Base-by-base conservation (phyloP, 2,113 vertebrate species). In the Eulacestoma nigropectus region DNA sequence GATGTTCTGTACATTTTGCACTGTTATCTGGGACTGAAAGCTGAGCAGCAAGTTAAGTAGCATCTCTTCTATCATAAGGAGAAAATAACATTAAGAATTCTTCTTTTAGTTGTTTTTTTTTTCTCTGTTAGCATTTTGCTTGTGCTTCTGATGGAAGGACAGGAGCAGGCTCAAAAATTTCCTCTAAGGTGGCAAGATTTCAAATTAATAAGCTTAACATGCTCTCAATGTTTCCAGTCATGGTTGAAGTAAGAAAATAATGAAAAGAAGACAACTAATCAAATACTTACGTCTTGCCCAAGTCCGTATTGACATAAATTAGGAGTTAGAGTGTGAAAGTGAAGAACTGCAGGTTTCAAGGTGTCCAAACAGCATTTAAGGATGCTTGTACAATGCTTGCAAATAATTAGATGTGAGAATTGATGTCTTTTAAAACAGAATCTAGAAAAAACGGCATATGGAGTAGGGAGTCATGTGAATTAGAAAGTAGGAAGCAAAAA, bases 401-500 rank as follows among this genome's bases (percentile, higher is more conserved):
- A 65, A 62, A 67, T 73, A 7, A 80, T 80, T 26, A 86, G 11
- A 33, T 70, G 37, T 81, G 47, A 78, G 39, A 93, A 93, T 30
- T 81, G 16, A 33, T 84, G 10, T 63, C 17, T 76, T 78, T 89
- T 27, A 52, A 55, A 92, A 46, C 18, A 62, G 42, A 19, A 86
- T 86, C 39, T 50, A 25, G n/a, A 35, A 77, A 63, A 87, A 81
- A 26, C 4, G 52, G 53, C 75, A 74, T 90, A 86, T 74, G 76
- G 72, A 84, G 14, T 47, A 33, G 13, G 16, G 78, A 93, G 68
- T 93, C 79, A 77, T 92, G 72, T 73, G 81, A 93, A 94, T 93
- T 44, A 77, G 46, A 44, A 96, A 97, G 83, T 74, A 86, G 90
- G 94, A 94, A 95, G 75, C 25, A 77, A 80, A 90, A 86, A 72